A percentile compares a stretch with the other conserved stretches of the same genome.
phyloP scores from a whole-genome alignment of 2,888 invertebrate species.

The Caenorhabditis wallacei region DNA sequence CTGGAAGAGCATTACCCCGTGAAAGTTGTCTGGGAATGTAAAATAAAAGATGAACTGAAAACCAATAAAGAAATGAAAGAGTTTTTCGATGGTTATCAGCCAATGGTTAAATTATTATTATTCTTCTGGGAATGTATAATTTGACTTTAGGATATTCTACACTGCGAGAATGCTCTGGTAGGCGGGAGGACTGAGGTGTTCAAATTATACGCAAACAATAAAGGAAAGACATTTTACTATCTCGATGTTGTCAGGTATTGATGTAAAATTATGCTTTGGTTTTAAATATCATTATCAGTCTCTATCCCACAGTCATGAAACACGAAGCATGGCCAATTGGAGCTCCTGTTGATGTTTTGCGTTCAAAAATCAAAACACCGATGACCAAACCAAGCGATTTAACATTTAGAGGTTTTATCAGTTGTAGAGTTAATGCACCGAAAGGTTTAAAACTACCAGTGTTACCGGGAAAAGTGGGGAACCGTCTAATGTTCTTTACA shows the following conservation, averaged over 20 bases:
- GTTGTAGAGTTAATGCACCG: background rate
- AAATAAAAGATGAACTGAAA: background rate
- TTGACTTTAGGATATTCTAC: background rate
- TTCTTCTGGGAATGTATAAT: background rate
- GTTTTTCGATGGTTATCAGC: background rate
- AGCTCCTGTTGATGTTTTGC: background rate
- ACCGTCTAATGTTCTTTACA: no score
- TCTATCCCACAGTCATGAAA: conserved; percentile 17
- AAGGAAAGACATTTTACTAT: no score
- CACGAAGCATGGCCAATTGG: conserved; percentile 3
- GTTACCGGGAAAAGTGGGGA: no score
- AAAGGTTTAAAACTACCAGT: no score
- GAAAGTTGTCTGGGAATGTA: background rate
- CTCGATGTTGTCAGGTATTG: conserved; percentile 1
- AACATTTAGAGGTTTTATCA: background rate
- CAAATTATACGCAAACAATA: background rate
- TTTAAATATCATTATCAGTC: background rate
- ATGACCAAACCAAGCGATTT: background rate
- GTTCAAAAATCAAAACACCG: background rate
- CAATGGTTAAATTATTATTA: background rate
- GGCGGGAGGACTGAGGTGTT: conserved; percentile 8
- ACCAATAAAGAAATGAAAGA: background rate
- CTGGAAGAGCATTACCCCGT: background rate
- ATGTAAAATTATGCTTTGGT: background rate
- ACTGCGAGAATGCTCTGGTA: background rate